Base-by-base conservation (phyloP, 2,797 vertebrate species). In the Fundulus diaphanus region DNA sequence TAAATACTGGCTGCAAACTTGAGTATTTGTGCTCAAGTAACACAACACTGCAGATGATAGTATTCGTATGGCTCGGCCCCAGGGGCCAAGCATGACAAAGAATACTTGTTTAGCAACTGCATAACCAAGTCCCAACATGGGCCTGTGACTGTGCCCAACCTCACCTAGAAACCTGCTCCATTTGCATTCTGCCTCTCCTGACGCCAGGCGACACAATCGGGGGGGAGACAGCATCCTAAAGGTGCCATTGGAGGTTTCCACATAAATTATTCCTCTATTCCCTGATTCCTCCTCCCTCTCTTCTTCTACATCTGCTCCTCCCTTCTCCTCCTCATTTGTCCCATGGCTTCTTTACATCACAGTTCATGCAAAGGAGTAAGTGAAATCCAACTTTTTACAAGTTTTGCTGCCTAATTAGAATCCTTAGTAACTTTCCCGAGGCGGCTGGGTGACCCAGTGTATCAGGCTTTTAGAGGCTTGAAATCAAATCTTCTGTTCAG, bases 1-100 rank as follows among this genome's bases (percentile, higher is more conserved):
- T 94, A 95, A 96, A 95, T 91, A 94, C 92, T 92, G 91, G 85
- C 87, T 91, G 90, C 86, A 93, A 93, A 92, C 86, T 87, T 90
- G 85, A 91, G 86, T 89, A 88, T 91, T 92, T 89, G 85, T 92
- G 85, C 91, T 90, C 89, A 92, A 93, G 92, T 92, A 94, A 92
- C 89, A 93, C 91, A 91, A 88, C 90, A 82, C 78, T 86, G 87
- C 77, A 85, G 93, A 95, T 93, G 92, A 92, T 92, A 87, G 86
- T 77, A 90, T 90, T 93, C 71, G 71, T 90, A 91, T 89, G 90
- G 91, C 87, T 88, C 79, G 76, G 81, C 91, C 93, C 90, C 90
- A 87, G 82, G 92, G 91, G 91, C 91, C 75, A 82, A 42, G 79
- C 82, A 76, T 91, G 92, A 94, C 92, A 95, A 94, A 94, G 87